phyloP scores from a whole-genome alignment of 2,797 vertebrate genomes.

The Numenius phaeopus region DNA sequence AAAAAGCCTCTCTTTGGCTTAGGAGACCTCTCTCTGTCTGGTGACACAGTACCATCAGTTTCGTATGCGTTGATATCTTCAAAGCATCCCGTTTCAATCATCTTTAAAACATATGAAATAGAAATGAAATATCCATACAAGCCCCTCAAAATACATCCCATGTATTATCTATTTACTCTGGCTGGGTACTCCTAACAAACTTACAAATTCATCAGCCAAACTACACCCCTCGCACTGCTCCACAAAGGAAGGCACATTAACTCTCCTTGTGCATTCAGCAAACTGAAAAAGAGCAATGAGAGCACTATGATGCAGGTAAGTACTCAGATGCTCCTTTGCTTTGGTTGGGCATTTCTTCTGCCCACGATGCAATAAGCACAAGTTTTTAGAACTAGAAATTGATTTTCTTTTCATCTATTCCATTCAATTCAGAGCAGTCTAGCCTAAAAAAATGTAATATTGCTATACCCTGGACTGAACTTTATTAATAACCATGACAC shows the following conservation, averaged over 20 bases:
- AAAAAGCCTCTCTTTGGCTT: slow-evolving; percentile 90
- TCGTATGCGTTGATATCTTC: slow-evolving; percentile 90
- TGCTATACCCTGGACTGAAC: background rate
- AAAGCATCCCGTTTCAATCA: slow-evolving; percentile 96
- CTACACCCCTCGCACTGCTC: background rate
- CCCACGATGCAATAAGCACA: background rate
- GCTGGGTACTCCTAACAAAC: background rate
- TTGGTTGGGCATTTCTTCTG: background rate
- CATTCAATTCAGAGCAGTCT: background rate
- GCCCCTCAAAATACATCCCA: background rate
- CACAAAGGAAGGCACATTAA: background rate
- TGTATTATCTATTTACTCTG: background rate
- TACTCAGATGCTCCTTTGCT: background rate
- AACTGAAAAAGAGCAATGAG: background rate
- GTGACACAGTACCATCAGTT: slow-evolving; percentile 80
- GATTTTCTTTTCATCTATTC: background rate
- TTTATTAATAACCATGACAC: background rate
- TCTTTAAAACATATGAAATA: slow-evolving; percentile 75
- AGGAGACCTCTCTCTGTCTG: slow-evolving; percentile 82
- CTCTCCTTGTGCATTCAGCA: background rate
- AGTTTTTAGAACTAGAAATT: background rate
- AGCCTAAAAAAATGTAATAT: background rate
- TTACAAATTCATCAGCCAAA: background rate
- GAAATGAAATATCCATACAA: background rate
- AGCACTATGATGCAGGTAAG: background rate